Evolutionary conservation across 2,113 vertebrate genomes (phyloP), one percentile per base, ranked within the genome.

Genomic region (Aldabrachelys gigantea): DNA sequence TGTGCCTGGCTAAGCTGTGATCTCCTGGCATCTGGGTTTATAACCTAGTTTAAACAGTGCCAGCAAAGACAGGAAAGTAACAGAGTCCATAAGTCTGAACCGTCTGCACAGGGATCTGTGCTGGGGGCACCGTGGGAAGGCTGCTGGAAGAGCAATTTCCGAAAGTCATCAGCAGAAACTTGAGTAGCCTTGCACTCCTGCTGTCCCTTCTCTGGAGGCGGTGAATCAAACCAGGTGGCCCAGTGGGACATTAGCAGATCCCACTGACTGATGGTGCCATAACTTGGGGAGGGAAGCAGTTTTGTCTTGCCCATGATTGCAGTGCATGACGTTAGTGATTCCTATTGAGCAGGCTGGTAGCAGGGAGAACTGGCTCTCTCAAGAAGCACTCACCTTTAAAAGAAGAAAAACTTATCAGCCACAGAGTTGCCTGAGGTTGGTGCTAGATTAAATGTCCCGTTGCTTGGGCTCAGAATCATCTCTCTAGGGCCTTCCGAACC

Each of bases 21-120:
- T 84, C 41, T 56, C 54, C 4, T 10, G 1, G 8, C 6, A 29
- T 14, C 49, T 84, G 50, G 13, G 53, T 25, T 31, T 31, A 62
- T 62, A 31, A 29, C 57, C 57, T 29, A 62, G 27, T 62, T 62
- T 62, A 62, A 62, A 62, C 29, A 29, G 29, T 31, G 29, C 27
- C 27, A 62, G 57, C 12, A 29, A 31, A 59, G 27, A 59, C 27
- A 59, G 27, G 57, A 12, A 27, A 31, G 5, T 14, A 31, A 41
- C 84, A 16, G 41, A 2, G 9, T 22, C 62, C 8, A 47, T 0
- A 0, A n/a, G 41, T 57, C n/a, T 1, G 0, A 0, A 50, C 44
- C 57, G 11, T 29, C 85, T 53, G 59, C 12, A 27, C 57, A 59
- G 27, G 59, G 59, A 29, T 31, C 5, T 29, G 59, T 29, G 6